These are phyloP conservation scores for Micronycteris hirsuta DNA, from an alignment of 2,113 vertebrate genomes.

Conservation along the genomic window DNA sequence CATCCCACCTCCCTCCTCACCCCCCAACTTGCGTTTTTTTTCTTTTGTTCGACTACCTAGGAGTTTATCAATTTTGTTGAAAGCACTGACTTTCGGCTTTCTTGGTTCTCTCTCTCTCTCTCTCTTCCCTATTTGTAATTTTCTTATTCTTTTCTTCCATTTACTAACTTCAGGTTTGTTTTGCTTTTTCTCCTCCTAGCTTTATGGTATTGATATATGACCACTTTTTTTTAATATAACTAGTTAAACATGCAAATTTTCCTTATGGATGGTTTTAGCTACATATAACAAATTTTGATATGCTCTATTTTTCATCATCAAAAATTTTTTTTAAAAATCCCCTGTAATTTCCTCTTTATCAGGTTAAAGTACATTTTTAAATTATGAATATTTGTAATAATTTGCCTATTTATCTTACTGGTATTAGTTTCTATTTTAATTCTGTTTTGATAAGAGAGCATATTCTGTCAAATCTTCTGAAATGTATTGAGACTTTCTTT, in stretches of 20 bases:
- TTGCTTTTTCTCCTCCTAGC: neutral
- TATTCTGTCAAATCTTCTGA: neutral
- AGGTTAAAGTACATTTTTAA: neutral
- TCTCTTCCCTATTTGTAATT: neutral
- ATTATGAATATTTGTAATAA: neutral
- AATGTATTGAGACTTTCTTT: neutral
- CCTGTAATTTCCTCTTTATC: neutral
- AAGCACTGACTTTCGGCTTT: neutral
- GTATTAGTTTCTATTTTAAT: neutral
- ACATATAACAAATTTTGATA: neutral
- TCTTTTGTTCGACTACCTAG: neutral
- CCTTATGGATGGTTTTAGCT: neutral
- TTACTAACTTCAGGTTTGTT: neutral
- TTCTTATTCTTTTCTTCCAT: neutral
- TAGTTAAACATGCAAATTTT: neutral
- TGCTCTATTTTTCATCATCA: neutral
- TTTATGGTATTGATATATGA: neutral
- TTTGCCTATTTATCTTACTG: neutral
- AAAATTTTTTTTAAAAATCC: neutral
- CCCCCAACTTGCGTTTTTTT: neutral
- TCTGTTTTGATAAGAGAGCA: neutral
- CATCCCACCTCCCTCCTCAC: too few relatives aligned
- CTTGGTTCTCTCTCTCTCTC: neutral
- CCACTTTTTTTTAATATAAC: neutral
- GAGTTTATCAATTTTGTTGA: neutral